Evolutionary conservation across 64 coral and sea anemone genomes (phyloP), one percentile per base, ranked within the genome.

Genomic region (Pocillopora verrucosa): DNA sequence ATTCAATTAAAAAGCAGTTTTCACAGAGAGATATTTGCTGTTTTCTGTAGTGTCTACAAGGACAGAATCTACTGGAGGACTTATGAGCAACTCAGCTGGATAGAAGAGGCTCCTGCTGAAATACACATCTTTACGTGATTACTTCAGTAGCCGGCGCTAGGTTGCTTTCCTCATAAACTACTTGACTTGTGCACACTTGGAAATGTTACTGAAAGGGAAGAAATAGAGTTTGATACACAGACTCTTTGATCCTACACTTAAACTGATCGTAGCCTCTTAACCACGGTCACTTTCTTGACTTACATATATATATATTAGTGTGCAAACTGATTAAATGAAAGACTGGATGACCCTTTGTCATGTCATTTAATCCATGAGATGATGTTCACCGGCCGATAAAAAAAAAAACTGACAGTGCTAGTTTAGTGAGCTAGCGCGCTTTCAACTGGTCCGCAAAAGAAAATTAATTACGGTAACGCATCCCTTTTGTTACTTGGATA

Each of bases 1-100:
- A n/a, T 10, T 13, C 10, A 5, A 22, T 69, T 69, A 34, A 84
- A 68, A 84, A 92, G 76, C 90, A 87, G 34, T 56, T 73, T 45
- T 69, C 76, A 84, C 90, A 92, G 13, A 92, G 83, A 1, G 82
- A 34, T 78, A 83, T 86, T 85, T 92, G 82, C 11, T 63, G 73
- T 41, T 83, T 34, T 65, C 84, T 76, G 74, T 79, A 78, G 11
- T 36, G n/a, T 72, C 90, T 92, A 25, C 90, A 87, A 2, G 83
- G 90, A 61, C 90, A 92, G 63, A 92, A 51, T 56, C 83, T 61
- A 63, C 65, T 79, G n/a, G 65, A 17, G 11, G 90, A 34, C 22
- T 73, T 41, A 26, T 60, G 56, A 6, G 70, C 78, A n/a, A n/a
- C 16, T 56, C 90, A 91, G n/a, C 73, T 91, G 82, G 30, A 91